These are phyloP conservation scores for Cathartes aura DNA, from an alignment of 2,113 vertebrate genomes.

Conservation along the genomic window DNA sequence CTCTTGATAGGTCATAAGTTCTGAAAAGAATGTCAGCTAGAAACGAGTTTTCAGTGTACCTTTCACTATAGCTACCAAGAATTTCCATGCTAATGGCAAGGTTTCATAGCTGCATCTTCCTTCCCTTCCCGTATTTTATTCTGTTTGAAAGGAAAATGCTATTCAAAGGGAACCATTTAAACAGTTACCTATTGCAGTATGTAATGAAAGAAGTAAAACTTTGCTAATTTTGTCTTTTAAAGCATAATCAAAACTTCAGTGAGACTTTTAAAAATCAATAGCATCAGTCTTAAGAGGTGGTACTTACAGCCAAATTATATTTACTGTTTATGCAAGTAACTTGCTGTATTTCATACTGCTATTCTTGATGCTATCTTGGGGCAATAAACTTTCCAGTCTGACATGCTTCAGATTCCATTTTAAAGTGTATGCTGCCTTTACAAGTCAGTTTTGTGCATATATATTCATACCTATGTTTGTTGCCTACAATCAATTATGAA, in stretches of 20 bases:
- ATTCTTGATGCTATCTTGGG: not conserved
- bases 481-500: not conserved
- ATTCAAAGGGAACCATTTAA: not conserved
- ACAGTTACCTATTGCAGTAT: not conserved
- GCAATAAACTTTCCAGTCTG: not conserved
- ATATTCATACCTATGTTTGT: not conserved
- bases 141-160: not conserved
- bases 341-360: not conserved
- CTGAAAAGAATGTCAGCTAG: not conserved
- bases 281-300: not conserved
- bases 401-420: not conserved
- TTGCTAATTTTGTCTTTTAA: not conserved
- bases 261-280: not conserved
- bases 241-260: not conserved
- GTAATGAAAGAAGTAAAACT: not conserved
- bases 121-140: not conserved
- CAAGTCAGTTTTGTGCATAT: not conserved
- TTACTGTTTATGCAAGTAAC: not conserved
- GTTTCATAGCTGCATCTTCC: not conserved
- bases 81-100: not conserved
- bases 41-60: not conserved
- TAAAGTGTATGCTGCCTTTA: not conserved
- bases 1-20: not conserved
- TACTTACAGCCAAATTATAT: not conserved
- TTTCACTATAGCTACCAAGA: not conserved